Percentiles rank a stretch among this genome's conserved stretches.
Evolutionary conservation across 2,888 invertebrate genomes (phyloP).

Genomic region (Deilephila porcellus): DNA sequence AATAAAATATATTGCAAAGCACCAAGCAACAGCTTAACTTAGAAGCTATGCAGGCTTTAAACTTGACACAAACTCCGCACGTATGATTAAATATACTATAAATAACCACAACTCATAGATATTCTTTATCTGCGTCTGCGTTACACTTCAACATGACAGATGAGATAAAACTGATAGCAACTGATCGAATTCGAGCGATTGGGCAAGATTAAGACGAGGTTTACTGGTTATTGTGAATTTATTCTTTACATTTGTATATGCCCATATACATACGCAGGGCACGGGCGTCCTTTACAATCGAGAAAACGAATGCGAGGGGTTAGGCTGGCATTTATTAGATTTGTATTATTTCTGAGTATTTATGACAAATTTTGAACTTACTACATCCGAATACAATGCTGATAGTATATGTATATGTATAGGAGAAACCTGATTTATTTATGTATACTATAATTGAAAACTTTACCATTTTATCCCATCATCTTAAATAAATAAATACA

Average conservation of each 20-base stretch:
- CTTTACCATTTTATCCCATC: too few relatives aligned
- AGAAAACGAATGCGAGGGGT: too few relatives aligned
- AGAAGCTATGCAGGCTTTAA: neutral
- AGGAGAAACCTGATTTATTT: too few relatives aligned
- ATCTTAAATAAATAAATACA: too few relatives aligned
- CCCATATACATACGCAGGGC: too few relatives aligned
- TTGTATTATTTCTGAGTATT: too few relatives aligned
- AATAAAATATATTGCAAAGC: neutral
- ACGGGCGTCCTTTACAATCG: too few relatives aligned
- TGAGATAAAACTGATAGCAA: neutral
- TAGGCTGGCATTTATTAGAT: too few relatives aligned
- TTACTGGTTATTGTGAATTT: neutral
- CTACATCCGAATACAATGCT: too few relatives aligned
- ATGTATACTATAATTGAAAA: too few relatives aligned
- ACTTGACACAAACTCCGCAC: neutral
- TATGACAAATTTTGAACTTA: too few relatives aligned
- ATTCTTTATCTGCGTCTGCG: neutral
- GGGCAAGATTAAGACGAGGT: neutral
- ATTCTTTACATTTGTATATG: neutral
- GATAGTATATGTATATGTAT: too few relatives aligned
- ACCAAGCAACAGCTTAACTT: neutral
- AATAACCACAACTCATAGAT: neutral
- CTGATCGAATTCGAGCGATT: neutral
- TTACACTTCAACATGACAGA: neutral
- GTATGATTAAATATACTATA: neutral